Evolutionary conservation across 1,140 invertebrate species (phyloP).

Genomic region (Trachymyrmex cornetzi): DNA sequence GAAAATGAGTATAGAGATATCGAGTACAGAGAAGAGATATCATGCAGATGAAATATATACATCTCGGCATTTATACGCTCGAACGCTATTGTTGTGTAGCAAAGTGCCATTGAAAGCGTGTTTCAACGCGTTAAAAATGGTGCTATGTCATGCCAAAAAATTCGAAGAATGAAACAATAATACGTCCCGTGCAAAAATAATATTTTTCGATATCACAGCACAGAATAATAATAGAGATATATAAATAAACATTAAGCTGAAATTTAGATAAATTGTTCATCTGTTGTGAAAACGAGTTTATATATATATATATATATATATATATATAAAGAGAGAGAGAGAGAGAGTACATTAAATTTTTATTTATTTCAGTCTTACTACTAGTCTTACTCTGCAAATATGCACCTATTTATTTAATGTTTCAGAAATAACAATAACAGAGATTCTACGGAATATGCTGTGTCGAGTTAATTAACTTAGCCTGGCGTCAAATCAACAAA

Average conservation of each 20-base stretch:
- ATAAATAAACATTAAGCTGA: slow-evolving; percentile 12
- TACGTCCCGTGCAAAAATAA: neutral
- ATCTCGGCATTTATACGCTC: slow-evolving; percentile 28
- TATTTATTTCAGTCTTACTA: neutral
- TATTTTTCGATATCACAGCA: neutral
- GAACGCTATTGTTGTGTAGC: neutral
- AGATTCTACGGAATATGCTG: neutral
- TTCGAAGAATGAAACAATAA: neutral
- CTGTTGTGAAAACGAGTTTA: neutral
- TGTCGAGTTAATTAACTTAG: slow-evolving; percentile 25
- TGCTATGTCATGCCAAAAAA: neutral
- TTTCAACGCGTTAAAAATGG: neutral
- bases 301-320: too few relatives aligned
- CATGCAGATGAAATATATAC: slow-evolving; percentile 36
- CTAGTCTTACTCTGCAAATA: neutral
- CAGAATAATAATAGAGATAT: slow-evolving; percentile 6
- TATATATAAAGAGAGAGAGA: too few relatives aligned
- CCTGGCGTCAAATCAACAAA: neutral
- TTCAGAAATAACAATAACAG: neutral
- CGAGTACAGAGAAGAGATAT: neutral
- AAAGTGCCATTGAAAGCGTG: slow-evolving; percentile 18
- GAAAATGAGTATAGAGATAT: neutral
- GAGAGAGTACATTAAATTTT: neutral
- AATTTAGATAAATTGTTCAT: slow-evolving; percentile 12
- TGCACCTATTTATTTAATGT: neutral